Base-by-base conservation (phyloP, 2,888 invertebrate species). In the Ernsta delagoae region DNA sequence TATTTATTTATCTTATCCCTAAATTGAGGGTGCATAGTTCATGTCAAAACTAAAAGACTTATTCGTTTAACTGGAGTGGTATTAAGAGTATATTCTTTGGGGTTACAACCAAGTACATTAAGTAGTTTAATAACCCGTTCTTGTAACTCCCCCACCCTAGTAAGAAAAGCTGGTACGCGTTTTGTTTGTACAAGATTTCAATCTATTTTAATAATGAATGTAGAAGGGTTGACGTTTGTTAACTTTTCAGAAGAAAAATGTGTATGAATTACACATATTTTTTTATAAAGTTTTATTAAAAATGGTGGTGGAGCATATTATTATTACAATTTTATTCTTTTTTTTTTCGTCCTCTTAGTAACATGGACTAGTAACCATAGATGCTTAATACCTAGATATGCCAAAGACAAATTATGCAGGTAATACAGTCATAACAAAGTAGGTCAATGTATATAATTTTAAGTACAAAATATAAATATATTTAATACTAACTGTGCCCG, bases 41-140 rank as follows among this genome's bases (percentile, higher is more conserved):
- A 24, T 34, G 31, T 57, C 31, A 6, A 11, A 12, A 36, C 5
- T 3, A 57, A 57, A 39, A 59, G 36, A 39, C 48, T 9, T 59
- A 59, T 39, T 57, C 45, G 59, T 59, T 65, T 65, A 31, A 48
- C 50, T 56, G 9, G 39, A 54, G 36, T 48, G 56, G 54, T 45
- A 54, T 61, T 61, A 67, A 56, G 56, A 56, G 34, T 9, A 41
- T 16, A 53, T 53, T 59, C 31, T 54, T 12, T 48, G 48, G 57
- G 62, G 68, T 56, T 41, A 68, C 39, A 61, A 57, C 48, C 36
- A 39, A 63, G 67, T 56, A 67, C 56, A 68, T 68, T 57, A 68
- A 62, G 57, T 68, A 68, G 57, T 68, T 68, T 61, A 62, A 68
- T 68, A 68, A 45, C 61, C 67, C 62, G 57, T 68, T 62, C 62